These are phyloP conservation scores for Syncerus caffer DNA, from an alignment of 2,797 vertebrate species.

Conservation along the genomic window DNA sequence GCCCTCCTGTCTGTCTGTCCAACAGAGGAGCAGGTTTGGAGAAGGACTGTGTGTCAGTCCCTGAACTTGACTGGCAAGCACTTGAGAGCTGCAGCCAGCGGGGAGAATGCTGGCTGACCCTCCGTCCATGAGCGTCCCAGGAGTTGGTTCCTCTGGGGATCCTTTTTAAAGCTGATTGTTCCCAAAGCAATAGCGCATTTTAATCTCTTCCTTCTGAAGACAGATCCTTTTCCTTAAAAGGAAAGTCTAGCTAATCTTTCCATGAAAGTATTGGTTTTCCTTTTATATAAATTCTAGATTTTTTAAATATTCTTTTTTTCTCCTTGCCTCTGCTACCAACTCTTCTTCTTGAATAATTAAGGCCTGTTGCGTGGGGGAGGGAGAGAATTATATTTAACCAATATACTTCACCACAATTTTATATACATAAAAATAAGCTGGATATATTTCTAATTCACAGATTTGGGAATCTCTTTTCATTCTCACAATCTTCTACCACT, in stretches of 20 bases:
- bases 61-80: constrained; percentile 66
- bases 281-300: constrained; percentile 13
- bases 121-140: constrained; percentile 14
- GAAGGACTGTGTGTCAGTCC: constrained; percentile 52
- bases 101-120: constrained; percentile 47
- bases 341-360: not conserved
- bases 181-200: constrained; percentile 14
- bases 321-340: not conserved
- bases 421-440: not conserved
- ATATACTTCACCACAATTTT: not conserved
- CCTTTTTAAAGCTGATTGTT: constrained; percentile 63
- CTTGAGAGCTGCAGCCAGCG: constrained; percentile 60
- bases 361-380: not conserved
- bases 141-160: constrained; percentile 47
- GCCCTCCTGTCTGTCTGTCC: constrained; percentile 60
- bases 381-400: not conserved
- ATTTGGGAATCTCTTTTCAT: not conserved
- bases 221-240: constrained; percentile 43
- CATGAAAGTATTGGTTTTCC: not conserved
- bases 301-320: not conserved
- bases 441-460: not conserved
- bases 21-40: constrained; percentile 71
- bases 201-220: constrained; percentile 46
- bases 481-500: not conserved
- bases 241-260: not conserved